A percentile compares a stretch with the other conserved stretches of the same genome.
These are phyloP conservation scores for Tryphoninae sp. DNA, from an alignment of 2,888 invertebrate species.

Conservation along the genomic window DNA sequence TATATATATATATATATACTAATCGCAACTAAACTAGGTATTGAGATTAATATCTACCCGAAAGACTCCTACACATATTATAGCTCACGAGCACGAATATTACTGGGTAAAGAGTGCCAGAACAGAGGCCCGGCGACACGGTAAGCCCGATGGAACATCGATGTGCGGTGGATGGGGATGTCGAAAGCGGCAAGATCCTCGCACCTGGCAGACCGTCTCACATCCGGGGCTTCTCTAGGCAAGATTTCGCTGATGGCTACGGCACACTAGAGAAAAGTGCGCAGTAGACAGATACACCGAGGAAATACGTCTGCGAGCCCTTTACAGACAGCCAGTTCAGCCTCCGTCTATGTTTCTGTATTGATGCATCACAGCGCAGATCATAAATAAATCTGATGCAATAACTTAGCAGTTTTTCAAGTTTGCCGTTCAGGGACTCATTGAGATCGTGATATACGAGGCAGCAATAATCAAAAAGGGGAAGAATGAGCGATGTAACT, in stretches of 20 bases:
- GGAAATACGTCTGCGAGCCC: too few relatives aligned
- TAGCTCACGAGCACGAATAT: too few relatives aligned
- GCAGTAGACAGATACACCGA: too few relatives aligned
- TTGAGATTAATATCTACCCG: too few relatives aligned
- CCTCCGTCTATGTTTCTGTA: neutral
- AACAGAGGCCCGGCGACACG: neutral
- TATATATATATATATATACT: too few relatives aligned
- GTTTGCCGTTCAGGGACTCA: neutral
- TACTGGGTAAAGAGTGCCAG: too few relatives aligned
- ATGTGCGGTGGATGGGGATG: neutral
- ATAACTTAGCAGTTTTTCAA: neutral
- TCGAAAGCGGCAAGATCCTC: neutral
- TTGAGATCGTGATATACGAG: neutral
- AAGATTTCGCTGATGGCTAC: too few relatives aligned
- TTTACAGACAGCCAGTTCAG: too few relatives aligned
- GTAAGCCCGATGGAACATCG: neutral
- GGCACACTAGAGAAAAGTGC: too few relatives aligned
- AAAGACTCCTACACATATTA: too few relatives aligned
- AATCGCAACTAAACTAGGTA: too few relatives aligned
- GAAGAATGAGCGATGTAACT: neutral
- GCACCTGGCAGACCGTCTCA: neutral
- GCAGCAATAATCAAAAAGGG: constrained; percentile 1
- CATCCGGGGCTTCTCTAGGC: too few relatives aligned
- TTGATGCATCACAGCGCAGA: neutral
- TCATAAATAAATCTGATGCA: neutral